A percentile compares a stretch with the other conserved stretches of the same genome.
Evolutionary conservation across 2,888 invertebrate species (phyloP).

Genomic region (Drosophila anceps): DNA sequence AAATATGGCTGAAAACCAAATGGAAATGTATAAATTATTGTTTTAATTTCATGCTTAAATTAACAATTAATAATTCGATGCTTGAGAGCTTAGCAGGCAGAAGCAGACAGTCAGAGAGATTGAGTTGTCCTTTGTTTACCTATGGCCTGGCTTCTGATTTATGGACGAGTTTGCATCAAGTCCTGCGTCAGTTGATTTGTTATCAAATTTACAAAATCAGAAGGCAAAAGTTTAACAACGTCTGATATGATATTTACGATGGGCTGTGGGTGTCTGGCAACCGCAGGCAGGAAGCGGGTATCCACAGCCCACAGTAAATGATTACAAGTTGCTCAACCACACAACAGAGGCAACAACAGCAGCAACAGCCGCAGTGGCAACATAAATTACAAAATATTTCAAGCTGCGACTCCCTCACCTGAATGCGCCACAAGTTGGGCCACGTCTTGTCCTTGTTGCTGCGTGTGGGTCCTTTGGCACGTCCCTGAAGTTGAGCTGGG

Average conservation of each 20-base stretch:
- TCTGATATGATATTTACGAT: constrained; percentile 71
- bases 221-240: constrained; percentile 76
- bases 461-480: constrained; percentile 54
- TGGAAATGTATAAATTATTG: constrained; percentile 66
- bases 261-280: constrained; percentile 23
- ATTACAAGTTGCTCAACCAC: constrained; percentile 46
- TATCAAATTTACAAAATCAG: constrained; percentile 76
- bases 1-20: constrained; percentile 34
- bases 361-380: constrained; percentile 34
- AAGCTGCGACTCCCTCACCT: constrained; percentile 54
- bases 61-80: constrained; percentile 78
- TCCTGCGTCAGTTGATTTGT: constrained; percentile 32
- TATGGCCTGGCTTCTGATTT: constrained; percentile 41
- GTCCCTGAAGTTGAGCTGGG: constrained; percentile 65
- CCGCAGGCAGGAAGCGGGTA: constrained; percentile 17
- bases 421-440: constrained; percentile 36
- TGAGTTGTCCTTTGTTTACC: constrained; percentile 45
- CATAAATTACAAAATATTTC: constrained; percentile 68
- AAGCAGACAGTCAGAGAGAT: background rate
- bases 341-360: constrained; percentile 29
- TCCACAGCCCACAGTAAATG: constrained; percentile 40
- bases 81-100: constrained; percentile 19
- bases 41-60: constrained; percentile 83
- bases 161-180: constrained; percentile 10
- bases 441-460: constrained; percentile 35